These are phyloP conservation scores for Asbolus verrucosus DNA, from an alignment of 1,140 invertebrate genomes.

Conservation along the genomic window DNA sequence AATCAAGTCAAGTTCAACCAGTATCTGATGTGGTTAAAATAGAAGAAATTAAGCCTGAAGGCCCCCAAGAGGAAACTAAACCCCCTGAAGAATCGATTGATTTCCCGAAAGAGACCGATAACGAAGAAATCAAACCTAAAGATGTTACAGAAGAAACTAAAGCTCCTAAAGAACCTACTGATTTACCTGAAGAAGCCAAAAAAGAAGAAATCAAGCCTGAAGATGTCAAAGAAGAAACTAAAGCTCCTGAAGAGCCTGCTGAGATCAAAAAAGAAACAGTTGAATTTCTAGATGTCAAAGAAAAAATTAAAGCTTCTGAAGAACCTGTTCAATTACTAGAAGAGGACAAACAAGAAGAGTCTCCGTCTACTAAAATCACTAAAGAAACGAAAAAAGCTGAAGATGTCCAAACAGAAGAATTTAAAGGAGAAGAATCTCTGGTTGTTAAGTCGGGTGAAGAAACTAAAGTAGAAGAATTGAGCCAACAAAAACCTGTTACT, in stretches of 20 bases:
- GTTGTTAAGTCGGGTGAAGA: too few relatives aligned
- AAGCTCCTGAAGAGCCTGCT: constrained; percentile 17
- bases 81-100: too few relatives aligned
- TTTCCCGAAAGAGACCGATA: too few relatives aligned
- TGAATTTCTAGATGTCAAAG: too few relatives aligned
- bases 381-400: neutral
- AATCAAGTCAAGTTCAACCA: too few relatives aligned
- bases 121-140: neutral
- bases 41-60: neutral
- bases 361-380: too few relatives aligned
- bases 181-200: constrained; percentile 28
- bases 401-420: neutral
- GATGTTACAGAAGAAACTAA: neutral
- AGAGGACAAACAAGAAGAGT: too few relatives aligned
- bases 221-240: neutral
- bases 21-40: too few relatives aligned
- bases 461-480: neutral
- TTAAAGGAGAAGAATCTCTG: constrained; percentile 8
- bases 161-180: neutral
- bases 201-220: constrained; percentile 49
- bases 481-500: neutral
- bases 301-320: too few relatives aligned
- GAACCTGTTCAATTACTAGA: too few relatives aligned
- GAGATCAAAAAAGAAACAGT: too few relatives aligned
- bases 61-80: too few relatives aligned